Evolutionary conservation across 2,797 vertebrate species (phyloP).

Genomic region (Neostethus bicornis): DNA sequence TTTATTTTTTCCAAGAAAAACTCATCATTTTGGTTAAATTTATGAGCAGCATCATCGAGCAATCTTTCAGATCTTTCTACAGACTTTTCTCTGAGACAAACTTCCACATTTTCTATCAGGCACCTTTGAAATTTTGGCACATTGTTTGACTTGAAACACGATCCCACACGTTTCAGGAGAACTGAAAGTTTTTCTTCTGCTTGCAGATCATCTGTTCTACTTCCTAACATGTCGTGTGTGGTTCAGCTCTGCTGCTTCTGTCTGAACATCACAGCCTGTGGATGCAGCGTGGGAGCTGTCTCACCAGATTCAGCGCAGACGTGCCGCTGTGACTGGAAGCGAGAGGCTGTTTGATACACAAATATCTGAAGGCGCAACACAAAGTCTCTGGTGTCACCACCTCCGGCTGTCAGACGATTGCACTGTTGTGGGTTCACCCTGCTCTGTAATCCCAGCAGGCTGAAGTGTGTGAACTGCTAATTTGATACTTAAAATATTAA

Average conservation of each 20-base stretch:
- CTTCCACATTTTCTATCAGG: constrained; percentile 10
- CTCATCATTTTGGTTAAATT: constrained; percentile 1
- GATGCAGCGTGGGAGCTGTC: constrained; percentile 13
- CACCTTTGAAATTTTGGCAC: constrained; percentile 48
- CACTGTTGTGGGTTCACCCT: background rate
- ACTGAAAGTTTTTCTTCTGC: constrained; percentile 11
- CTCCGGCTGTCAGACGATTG: constrained; percentile 4
- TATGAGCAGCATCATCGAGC: background rate
- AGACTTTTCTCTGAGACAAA: constrained; percentile 17
- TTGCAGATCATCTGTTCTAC: constrained; percentile 26
- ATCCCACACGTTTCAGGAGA: constrained; percentile 40
- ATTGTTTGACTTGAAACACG: constrained; percentile 58
- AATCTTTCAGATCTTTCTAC: background rate
- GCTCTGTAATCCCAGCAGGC: background rate
- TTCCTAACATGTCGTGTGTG: constrained; percentile 31
- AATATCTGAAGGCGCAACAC: background rate
- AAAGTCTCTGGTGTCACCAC: constrained; percentile 17
- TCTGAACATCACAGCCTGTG: constrained; percentile 34
- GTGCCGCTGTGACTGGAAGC: constrained; percentile 19
- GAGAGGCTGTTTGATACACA: constrained; percentile 21
- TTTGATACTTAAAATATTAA: background rate
- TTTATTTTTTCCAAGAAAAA: too few species aligned
- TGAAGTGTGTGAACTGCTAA: background rate
- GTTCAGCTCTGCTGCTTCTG: constrained; percentile 5
- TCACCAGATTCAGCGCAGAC: constrained; percentile 11